phyloP scores from a whole-genome alignment of 2,888 invertebrate species.

The Suillia variegata region DNA sequence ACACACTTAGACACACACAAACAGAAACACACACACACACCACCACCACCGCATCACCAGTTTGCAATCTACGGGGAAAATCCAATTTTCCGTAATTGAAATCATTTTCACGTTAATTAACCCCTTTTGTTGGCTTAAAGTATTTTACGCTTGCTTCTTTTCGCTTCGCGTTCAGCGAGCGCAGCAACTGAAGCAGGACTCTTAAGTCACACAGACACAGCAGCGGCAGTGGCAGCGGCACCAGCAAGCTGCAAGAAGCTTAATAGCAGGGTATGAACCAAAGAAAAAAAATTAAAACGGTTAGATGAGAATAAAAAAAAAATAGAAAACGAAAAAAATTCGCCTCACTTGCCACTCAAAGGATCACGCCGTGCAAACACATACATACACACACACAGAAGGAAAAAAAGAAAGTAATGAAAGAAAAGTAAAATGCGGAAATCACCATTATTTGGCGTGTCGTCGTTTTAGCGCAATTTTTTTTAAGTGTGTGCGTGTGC shows the following conservation, averaged over 20 bases:
- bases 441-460: conserved; percentile 19
- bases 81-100: conserved; percentile 41
- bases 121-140: conserved; percentile 35
- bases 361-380: neutral
- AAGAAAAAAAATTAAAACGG: no score
- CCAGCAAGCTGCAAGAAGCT: no score
- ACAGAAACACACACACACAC: neutral
- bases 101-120: conserved; percentile 44
- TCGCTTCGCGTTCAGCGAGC: conserved; percentile 14
- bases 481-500: neutral
- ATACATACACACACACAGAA: no score
- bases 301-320: no score
- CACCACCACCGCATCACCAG: conserved; percentile 10
- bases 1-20: neutral
- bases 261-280: no score
- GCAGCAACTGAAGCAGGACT: no score
- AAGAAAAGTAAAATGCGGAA: neutral
- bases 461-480: conserved; percentile 5
- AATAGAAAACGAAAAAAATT: neutral
- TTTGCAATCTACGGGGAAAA: conserved; percentile 4
- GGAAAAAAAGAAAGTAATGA: neutral
- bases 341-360: conserved; percentile 1
- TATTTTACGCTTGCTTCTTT: conserved; percentile 23
- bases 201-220: no score
- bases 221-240: no score